Percentiles rank a stretch among this genome's conserved stretches.
Conservation (phyloP, 2,797 vertebrate genomes). For the Synaphobranchus kaupii region DNA sequence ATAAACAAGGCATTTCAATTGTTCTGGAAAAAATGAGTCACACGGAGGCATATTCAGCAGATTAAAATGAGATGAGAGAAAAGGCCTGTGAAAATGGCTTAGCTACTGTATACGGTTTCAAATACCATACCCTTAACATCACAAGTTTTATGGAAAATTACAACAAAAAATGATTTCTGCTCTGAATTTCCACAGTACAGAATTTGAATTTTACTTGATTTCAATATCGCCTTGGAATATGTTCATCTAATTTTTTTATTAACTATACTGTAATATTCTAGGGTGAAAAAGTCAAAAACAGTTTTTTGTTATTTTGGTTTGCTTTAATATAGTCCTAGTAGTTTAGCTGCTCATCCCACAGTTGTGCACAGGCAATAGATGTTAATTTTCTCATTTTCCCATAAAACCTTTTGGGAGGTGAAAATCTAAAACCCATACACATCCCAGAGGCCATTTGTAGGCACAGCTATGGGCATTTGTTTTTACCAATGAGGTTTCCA, state of each 20-base stretch:
- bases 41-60: slow-evolving; percentile 60
- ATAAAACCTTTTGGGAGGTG: neutral
- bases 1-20: slow-evolving; percentile 59
- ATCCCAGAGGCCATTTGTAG: neutral
- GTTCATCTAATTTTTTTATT: neutral
- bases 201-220: neutral
- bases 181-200: slow-evolving; percentile 1
- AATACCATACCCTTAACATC: neutral
- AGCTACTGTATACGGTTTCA: slow-evolving; percentile 4
- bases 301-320: neutral
- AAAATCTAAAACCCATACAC: neutral
- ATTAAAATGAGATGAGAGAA: slow-evolving; percentile 56
- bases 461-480: neutral
- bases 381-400: neutral
- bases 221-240: neutral
- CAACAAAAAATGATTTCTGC: neutral
- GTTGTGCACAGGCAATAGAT: neutral
- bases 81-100: slow-evolving; percentile 23
- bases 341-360: neutral
- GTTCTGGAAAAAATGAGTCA: slow-evolving; percentile 65
- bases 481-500: neutral
- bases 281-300: slow-evolving; percentile 2
- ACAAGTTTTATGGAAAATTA: neutral
- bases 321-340: neutral
- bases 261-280: neutral